Evolutionary conservation across 1,140 invertebrate species (phyloP), one percentile per base, ranked within the genome.

Genomic region (Drosophila punjabiensis): DNA sequence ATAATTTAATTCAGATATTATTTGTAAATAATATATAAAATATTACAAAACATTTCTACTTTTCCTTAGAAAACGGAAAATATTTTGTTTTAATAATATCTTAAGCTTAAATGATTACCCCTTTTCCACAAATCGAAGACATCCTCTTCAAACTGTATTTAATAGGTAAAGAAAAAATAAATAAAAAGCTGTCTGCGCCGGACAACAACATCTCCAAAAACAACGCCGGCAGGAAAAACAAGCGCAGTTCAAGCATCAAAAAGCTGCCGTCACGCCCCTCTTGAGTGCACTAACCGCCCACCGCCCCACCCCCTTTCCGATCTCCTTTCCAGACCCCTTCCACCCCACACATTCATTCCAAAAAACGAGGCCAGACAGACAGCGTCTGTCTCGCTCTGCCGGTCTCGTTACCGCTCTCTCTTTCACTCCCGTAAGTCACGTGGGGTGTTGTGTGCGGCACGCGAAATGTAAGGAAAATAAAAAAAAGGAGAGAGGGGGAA

Each of bases 401-500:
- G 11, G 24, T 28, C 37, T 35, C 20, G 33, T 37, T 37, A 16
- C 11, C 30, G 50, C 56, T 1, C 32, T 30, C 39, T 13, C 45
- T 24, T 61, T 24, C 60, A 16, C 50, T 28, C 52, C 43, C 41
- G 35, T 13, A 50, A 76, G 66, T 76, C 81, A 83, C 76, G 81
- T 83, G 81, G 69, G 76, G 80, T 74, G 56, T 81, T 73, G 80
- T 74, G 73, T 74, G 81, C 69, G 59, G 69, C 81, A 83, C 81
- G 81, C 81, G 81, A 83, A 82, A 59, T 59, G 68, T 41, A 59
- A 66, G 20, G 20, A 56, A 62, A 78, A 70, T 13, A 5, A 24
- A n/a, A 5, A n/a, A 53, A 59, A 32, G 16, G 14, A 33, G 47
- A 43, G 13, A 3, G 30, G 9, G 28, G 20, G 11, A 73, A 77